Percentiles rank a stretch among this genome's conserved stretches.
phyloP scores from a whole-genome alignment of 2,888 invertebrate genomes.

The Ectropis crepuscularia region DNA sequence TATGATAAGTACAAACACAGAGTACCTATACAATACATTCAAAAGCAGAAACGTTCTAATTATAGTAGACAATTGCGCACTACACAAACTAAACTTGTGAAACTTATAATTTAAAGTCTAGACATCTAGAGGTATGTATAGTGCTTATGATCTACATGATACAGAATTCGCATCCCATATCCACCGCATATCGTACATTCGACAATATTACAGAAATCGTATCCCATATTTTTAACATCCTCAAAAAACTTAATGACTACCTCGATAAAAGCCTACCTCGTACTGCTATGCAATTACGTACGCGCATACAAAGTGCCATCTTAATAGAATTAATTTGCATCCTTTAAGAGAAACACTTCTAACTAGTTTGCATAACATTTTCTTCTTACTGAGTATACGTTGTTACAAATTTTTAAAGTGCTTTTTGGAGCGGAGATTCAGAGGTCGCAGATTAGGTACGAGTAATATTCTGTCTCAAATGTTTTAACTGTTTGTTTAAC shows the following conservation, averaged over 20 bases:
- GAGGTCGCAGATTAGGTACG: background rate
- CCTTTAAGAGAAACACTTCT: constrained; percentile 65
- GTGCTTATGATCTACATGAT: no score
- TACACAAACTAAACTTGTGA: no score
- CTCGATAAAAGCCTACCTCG: constrained; percentile 52
- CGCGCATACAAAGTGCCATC: constrained; percentile 69
- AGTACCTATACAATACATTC: no score
- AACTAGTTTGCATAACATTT: constrained; percentile 66
- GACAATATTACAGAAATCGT: no score
- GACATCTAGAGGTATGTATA: no score
- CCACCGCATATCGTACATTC: no score
- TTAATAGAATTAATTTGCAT: constrained; percentile 77
- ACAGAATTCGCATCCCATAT: no score
- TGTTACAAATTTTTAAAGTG: constrained; percentile 22
- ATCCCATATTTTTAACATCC: constrained; percentile 15
- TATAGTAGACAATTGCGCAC: no score
- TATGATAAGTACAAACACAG: no score
- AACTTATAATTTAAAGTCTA: no score
- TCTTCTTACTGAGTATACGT: constrained; percentile 20
- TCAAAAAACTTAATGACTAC: constrained; percentile 46
- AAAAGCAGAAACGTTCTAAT: no score
- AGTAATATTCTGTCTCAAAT: background rate
- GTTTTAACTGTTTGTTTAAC: no score
- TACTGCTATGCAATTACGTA: constrained; percentile 58
- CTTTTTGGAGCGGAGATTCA: background rate